Base-by-base conservation (phyloP, 2,888 invertebrate genomes). In the Phrixothrix hirtus region DNA sequence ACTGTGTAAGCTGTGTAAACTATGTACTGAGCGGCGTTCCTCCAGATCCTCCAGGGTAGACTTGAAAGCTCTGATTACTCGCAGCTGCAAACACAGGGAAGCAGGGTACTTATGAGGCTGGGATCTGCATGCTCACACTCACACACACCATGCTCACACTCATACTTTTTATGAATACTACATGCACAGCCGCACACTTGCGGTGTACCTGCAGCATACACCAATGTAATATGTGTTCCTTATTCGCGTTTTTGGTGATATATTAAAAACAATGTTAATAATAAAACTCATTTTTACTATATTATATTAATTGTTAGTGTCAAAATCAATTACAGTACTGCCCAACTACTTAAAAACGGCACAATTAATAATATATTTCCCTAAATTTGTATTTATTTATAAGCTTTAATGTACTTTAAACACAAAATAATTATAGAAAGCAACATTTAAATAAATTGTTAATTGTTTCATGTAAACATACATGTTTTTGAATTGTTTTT, bases 61-160 rank as follows among this genome's bases (percentile, higher is more conserved):
- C 85, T 92, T 95, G 92, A 98, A 99, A 78, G 98, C 98, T 84
- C 96, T 93, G 83, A 98, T 96, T 82, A 99, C 98, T 82, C 98
- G 94, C 84, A 98, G 90, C 98, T 98, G 95, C 85, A 92, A 92
- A 85, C 83, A 82, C 78, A 82, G 81, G 82, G 81, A 74, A 75
- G 75, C 75, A 74, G 75, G 75, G 72, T 75, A 71, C 69, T 75
- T 72, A 75, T 74, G 70, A 74, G 74, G 71, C 72, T 59, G 71
- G 73, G 73, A 70, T 69, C 66, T 64, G 70, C 68, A 69, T 70
- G 74, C 76, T 70, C 70, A 63, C 64, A 65, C 62, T 49, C 54
- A 39, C 37, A 64, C 61, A 49, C 44, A 32, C 21, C 48, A 59
- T 63, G 60, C 60, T 57, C 59, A 56, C 61, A 41, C 57, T 48